Percentiles rank a stretch among this genome's conserved stretches.
Evolutionary conservation across 2,888 invertebrate genomes (phyloP).

Genomic region (Caenorhabditis uteleia): DNA sequence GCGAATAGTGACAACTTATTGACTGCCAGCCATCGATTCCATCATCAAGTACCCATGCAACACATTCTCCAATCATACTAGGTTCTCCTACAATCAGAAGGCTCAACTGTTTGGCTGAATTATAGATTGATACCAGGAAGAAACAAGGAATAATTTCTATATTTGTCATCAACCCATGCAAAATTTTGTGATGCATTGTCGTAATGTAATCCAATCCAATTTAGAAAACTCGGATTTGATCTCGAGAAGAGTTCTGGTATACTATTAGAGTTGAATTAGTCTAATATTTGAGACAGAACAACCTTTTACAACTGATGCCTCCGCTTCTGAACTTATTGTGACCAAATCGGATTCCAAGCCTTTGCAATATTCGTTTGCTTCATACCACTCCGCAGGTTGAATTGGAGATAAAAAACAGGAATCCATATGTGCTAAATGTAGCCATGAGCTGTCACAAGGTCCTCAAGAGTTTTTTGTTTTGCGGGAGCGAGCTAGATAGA

Average conservation of each 20-base stretch:
- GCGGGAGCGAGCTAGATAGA: too few relatives aligned
- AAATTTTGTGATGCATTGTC: constrained; percentile 5
- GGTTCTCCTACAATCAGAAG: constrained; percentile 21
- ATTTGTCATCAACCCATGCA: constrained; percentile 19
- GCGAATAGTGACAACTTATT: constrained; percentile 38
- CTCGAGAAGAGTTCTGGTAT: constrained; percentile 19
- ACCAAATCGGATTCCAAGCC: constrained; percentile 12
- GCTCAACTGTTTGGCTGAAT: background rate
- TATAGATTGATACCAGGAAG: constrained; percentile 11
- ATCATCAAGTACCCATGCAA: constrained; percentile 33
- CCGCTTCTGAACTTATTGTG: constrained; percentile 17
- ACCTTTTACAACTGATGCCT: constrained; percentile 21
- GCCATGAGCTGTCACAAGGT: constrained; percentile 19
- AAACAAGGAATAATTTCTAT: constrained; percentile 15
- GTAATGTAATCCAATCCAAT: constrained; percentile 34
- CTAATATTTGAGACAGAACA: background rate
- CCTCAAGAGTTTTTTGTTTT: too few relatives aligned
- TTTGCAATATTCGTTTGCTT: constrained; percentile 21
- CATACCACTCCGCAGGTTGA: constrained; percentile 29
- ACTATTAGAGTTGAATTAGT: background rate
- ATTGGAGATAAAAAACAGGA: constrained; percentile 29
- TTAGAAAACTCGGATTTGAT: constrained; percentile 33
- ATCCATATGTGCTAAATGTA: constrained; percentile 30
- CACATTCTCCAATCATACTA: constrained; percentile 21
- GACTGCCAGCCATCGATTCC: constrained; percentile 32